phyloP scores from a whole-genome alignment of 1,140 invertebrate genomes.

The Tetramorium parvispinum region DNA sequence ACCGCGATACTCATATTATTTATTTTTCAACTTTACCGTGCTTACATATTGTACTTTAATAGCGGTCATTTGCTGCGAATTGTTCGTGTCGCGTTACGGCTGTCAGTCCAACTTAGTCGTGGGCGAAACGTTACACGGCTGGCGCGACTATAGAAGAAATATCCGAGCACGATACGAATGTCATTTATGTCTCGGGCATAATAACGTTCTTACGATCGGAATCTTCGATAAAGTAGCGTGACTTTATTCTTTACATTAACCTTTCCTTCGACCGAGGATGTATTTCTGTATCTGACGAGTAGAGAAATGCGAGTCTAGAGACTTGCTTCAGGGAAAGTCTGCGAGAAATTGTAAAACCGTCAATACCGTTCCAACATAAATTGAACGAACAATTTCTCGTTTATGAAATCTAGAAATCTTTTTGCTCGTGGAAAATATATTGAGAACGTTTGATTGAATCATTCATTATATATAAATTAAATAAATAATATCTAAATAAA shows the following conservation, averaged over 20 bases:
- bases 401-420: background rate
- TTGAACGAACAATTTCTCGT: background rate
- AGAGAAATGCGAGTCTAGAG: background rate
- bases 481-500: too few species aligned
- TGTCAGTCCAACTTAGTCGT: slow-evolving; percentile 10
- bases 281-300: slow-evolving; percentile 34
- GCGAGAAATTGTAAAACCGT: background rate
- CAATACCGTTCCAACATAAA: background rate
- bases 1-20: slow-evolving; percentile 20
- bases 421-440: background rate
- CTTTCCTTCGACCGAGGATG: background rate
- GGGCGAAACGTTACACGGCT: background rate
- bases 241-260: slow-evolving; percentile 5
- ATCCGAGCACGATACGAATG: slow-evolving; percentile 5
- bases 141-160: slow-evolving; percentile 9
- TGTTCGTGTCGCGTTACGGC: slow-evolving; percentile 15
- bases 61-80: slow-evolving; percentile 24
- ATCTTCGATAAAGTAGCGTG: slow-evolving; percentile 25
- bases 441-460: background rate
- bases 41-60: slow-evolving; percentile 26
- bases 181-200: slow-evolving; percentile 21
- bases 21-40: slow-evolving; percentile 28
- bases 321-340: background rate
- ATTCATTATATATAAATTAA: too few species aligned
- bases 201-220: background rate